A percentile compares a stretch with the other conserved stretches of the same genome.
phyloP scores from a whole-genome alignment of 2,797 vertebrate species.

The Xenops minutus region DNA sequence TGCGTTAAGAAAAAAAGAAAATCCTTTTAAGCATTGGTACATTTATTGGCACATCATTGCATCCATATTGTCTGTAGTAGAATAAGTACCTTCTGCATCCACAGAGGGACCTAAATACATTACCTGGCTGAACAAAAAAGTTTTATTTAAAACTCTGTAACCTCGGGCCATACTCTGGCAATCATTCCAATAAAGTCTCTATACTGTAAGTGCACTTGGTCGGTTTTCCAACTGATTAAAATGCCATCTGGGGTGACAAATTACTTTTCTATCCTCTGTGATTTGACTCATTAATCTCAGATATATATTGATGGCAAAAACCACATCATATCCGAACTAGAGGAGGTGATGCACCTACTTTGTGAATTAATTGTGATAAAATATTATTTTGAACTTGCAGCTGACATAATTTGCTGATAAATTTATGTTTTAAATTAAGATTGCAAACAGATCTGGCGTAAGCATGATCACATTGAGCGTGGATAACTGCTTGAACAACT shows the following conservation, averaged over 20 bases:
- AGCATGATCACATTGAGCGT: neutral
- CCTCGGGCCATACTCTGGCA: neutral
- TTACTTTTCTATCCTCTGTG: neutral
- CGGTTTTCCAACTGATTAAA: slow-evolving; percentile 24
- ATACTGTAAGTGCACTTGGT: neutral
- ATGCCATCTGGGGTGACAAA: neutral
- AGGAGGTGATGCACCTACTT: neutral
- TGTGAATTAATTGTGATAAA: neutral
- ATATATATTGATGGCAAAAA: neutral
- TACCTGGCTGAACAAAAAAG: neutral
- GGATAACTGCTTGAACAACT: neutral
- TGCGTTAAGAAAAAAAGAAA: neutral
- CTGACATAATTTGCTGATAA: neutral
- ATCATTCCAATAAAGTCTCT: neutral
- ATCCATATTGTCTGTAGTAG: neutral
- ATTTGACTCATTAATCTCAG: slow-evolving; percentile 35
- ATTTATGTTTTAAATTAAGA: neutral
- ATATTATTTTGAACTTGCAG: neutral
- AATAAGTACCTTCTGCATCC: neutral
- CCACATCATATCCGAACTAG: neutral
- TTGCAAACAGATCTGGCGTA: neutral
- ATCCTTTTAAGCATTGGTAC: neutral
- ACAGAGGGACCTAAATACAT: neutral
- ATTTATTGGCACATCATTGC: neutral
- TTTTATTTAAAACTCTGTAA: neutral